Conservation (phyloP, 2,113 vertebrate genomes). For the Odobenus rosmarus region DNA sequence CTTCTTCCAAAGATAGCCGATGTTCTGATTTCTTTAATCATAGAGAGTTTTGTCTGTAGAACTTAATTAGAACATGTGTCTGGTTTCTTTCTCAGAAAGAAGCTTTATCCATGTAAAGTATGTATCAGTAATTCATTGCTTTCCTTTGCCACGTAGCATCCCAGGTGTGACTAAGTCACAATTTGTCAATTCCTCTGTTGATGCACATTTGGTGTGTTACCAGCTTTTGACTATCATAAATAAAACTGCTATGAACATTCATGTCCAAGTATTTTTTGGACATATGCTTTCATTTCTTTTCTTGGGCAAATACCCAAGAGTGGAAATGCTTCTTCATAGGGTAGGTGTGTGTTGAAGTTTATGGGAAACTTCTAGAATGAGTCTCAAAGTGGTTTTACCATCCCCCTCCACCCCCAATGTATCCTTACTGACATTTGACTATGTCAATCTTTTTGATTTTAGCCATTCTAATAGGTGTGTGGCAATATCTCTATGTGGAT, state of each 20-base stretch:
- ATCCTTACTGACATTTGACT: background rate
- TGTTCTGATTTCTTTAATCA: background rate
- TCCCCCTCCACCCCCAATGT: background rate
- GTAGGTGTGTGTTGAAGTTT: background rate
- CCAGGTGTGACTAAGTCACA: background rate
- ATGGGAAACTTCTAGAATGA: background rate
- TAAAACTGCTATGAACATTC: background rate
- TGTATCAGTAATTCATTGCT: background rate
- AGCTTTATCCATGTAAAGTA: background rate
- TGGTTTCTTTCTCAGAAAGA: background rate
- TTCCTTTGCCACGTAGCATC: background rate
- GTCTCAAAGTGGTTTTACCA: background rate
- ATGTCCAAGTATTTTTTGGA: background rate
- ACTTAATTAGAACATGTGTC: background rate
- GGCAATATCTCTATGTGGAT: background rate
- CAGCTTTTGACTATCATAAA: background rate
- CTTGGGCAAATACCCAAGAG: background rate
- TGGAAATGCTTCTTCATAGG: background rate
- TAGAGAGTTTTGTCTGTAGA: background rate
- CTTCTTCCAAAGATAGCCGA: background rate
- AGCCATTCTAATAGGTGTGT: background rate
- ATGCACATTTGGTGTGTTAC: background rate
- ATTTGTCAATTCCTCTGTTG: background rate
- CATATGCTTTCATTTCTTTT: background rate
- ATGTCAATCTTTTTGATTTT: background rate